These are phyloP conservation scores for Aulostomus chinensis DNA, from an alignment of 2,797 vertebrate species.

Conservation along the genomic window DNA sequence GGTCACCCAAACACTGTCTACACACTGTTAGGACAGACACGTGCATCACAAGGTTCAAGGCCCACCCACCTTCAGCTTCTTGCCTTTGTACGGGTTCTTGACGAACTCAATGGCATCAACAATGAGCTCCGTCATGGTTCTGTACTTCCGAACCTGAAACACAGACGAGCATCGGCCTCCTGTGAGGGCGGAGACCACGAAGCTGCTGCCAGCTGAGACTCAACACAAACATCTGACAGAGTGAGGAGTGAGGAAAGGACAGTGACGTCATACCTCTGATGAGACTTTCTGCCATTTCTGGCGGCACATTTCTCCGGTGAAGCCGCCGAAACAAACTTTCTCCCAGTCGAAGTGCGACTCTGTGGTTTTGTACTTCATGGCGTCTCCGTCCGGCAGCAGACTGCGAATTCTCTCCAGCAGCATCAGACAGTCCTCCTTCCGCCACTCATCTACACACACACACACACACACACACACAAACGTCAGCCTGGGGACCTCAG, in stretches of 20 bases:
- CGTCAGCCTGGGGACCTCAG: not conserved
- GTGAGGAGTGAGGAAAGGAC: too few species aligned
- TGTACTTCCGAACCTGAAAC: slow-evolving; percentile 80
- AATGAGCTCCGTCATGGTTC: slow-evolving; percentile 83
- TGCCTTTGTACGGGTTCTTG: slow-evolving; percentile 85
- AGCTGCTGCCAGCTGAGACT: too few species aligned
- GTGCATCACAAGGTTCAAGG: too few species aligned
- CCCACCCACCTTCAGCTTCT: slow-evolving; percentile 80
- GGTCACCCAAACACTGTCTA: too few species aligned
- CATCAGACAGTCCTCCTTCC: slow-evolving; percentile 78
- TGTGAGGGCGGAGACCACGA: too few species aligned
- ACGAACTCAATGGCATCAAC: slow-evolving; percentile 81
- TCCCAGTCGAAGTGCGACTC: slow-evolving; percentile 87
- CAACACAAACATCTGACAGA: too few species aligned
- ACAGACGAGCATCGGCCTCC: too few species aligned
- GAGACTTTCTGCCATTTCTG: slow-evolving; percentile 83
- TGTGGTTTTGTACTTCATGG: slow-evolving; percentile 85
- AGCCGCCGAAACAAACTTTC: slow-evolving; percentile 78
- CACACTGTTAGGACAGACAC: too few species aligned
- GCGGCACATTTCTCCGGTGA: slow-evolving; percentile 80
- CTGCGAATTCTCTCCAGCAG: slow-evolving; percentile 81
- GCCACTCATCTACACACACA: slow-evolving; percentile 68
- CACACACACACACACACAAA: slow-evolving; percentile 3
- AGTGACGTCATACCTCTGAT: slow-evolving; percentile 70
- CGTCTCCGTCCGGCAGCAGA: slow-evolving; percentile 74